Evolutionary conservation across 2,888 invertebrate genomes (phyloP).

Genomic region (Lepidochitona cinerea): DNA sequence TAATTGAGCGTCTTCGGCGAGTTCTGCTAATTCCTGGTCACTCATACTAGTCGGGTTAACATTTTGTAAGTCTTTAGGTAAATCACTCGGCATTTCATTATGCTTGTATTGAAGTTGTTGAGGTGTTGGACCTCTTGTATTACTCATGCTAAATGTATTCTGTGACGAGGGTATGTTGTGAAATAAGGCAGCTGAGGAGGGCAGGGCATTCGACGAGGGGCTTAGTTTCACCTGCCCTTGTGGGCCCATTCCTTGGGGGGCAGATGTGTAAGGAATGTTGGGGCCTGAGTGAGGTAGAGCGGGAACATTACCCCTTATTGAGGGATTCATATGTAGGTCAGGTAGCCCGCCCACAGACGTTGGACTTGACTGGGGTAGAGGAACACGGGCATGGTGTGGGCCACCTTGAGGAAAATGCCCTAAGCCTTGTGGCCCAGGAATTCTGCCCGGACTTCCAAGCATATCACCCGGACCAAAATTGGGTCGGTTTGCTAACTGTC

Average conservation of each 20-base stretch:
- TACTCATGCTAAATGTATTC: background rate
- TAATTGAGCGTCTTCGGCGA: slow-evolving; percentile 71
- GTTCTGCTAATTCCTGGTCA: slow-evolving; percentile 82
- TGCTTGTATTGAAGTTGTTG: background rate
- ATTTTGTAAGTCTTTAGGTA: slow-evolving; percentile 36
- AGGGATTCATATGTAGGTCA: background rate
- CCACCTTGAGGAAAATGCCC: slow-evolving; percentile 1
- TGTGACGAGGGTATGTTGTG: background rate
- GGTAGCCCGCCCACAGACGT: background rate
- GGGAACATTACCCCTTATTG: slow-evolving; percentile 24
- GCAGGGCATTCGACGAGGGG: background rate
- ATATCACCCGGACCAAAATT: background rate
- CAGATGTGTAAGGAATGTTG: slow-evolving; percentile 38
- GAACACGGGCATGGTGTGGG: background rate
- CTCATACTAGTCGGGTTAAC: slow-evolving; percentile 71
- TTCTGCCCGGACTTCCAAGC: background rate
- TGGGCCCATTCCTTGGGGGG: background rate
- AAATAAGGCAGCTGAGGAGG: background rate
- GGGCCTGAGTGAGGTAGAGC: slow-evolving; percentile 19
- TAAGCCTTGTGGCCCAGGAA: background rate
- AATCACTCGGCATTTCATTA: slow-evolving; percentile 21
- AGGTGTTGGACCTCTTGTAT: background rate
- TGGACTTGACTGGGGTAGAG: background rate
- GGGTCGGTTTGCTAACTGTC: background rate
- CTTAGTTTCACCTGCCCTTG: background rate